Base-by-base conservation (phyloP, 2,888 invertebrate species). In the Cheilosia vulpina region DNA sequence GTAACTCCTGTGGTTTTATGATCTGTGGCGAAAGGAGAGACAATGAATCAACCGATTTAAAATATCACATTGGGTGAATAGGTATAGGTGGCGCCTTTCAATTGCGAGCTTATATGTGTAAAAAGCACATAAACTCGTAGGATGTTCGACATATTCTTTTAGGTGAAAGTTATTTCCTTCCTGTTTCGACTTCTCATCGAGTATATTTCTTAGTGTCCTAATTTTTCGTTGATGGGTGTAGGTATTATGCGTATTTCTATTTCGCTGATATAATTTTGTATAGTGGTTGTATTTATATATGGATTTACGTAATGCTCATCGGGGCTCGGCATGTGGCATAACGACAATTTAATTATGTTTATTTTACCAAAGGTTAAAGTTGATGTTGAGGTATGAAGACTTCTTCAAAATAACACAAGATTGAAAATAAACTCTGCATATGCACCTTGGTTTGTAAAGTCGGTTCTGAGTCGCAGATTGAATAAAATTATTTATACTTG, bases 21-120 rank as follows among this genome's bases (percentile, higher is more conserved):
- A 75, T 75, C 53, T 71, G 63, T 80, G 68, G 63, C 75, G 24
- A 84, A 79, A 84, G 84, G 79, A 84, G 84, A 79, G 84, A 84
- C 84, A 80, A 75, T 65, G 71, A 84, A 79, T 58, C 65, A 75
- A 80, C 69, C 79, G 79, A 84, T 75, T 84, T 79, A 47, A 80
- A 80, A 55, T 55, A 45, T 57, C 58, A 63, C 68, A 27, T 34
- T 38, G 45, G 52, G 58, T 66, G 38, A 75, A 73, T 73, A 75
- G 60, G 58, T 55, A 21, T 79, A 75, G 75, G 75, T 79, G 72
- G 72, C 68, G 80, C 72, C 72, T 69, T 68, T 83, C 15, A 52
- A 21, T 57, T 34, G 15, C 7, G n/a, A 31, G 68, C 43, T 79
- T 73, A 84, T 75, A 69, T 75, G 47, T 69, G 75, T 75, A 75